Percentiles rank a stretch among this genome's conserved stretches.
phyloP scores from a whole-genome alignment of 2,113 vertebrate species.

The Poecilia latipinna region DNA sequence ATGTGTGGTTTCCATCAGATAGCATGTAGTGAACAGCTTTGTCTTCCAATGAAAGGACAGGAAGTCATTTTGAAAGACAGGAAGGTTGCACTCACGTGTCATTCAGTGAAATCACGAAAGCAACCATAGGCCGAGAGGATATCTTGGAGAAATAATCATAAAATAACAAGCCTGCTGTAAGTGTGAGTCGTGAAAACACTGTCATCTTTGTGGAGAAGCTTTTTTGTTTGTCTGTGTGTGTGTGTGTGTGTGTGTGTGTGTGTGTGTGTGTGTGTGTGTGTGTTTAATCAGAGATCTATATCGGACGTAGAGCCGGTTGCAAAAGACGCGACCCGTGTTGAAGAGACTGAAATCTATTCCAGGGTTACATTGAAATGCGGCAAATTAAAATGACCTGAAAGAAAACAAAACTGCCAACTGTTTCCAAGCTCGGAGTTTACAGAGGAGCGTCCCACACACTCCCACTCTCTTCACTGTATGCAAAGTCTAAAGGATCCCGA shows the following conservation, averaged over 20 bases:
- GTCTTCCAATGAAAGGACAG: slow-evolving; percentile 1
- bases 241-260: not conserved
- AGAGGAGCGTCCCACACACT: slow-evolving; percentile 8
- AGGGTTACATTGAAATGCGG: not conserved
- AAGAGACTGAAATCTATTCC: not conserved
- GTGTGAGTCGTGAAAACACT: not conserved
- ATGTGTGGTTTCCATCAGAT: not conserved
- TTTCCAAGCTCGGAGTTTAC: slow-evolving; percentile 25
- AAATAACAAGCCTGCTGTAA: not conserved
- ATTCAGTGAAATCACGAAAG: not conserved
- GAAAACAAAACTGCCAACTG: slow-evolving; percentile 37
- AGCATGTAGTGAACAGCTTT: not conserved
- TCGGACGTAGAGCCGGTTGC: not conserved
- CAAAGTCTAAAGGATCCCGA: slow-evolving; percentile 42
- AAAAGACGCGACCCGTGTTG: not conserved
- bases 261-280: too few relatives aligned
- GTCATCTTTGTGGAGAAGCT: not conserved
- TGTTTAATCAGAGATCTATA: not conserved
- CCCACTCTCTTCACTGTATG: slow-evolving; percentile 51
- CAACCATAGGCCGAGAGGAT: not conserved
- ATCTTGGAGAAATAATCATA: not conserved
- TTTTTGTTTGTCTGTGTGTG: too few relatives aligned
- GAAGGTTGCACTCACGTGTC: not conserved
- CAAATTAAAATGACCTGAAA: slow-evolving; percentile 8
- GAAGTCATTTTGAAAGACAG: not conserved